phyloP scores from a whole-genome alignment of 2,113 vertebrate species.

The Campylomormyrus tamandua region DNA sequence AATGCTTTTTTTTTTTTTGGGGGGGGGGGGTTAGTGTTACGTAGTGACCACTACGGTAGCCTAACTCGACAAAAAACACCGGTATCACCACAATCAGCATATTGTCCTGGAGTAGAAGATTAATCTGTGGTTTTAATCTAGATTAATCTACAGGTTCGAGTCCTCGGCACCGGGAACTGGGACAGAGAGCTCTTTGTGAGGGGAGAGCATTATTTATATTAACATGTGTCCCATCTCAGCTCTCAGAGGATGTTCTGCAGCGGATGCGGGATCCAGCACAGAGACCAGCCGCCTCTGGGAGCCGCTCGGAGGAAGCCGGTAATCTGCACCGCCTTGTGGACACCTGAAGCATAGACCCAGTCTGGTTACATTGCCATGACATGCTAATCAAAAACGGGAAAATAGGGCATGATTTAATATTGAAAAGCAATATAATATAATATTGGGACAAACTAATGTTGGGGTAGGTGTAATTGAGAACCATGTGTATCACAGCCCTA shows the following conservation, averaged over 20 bases:
- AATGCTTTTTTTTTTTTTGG: too few relatives aligned
- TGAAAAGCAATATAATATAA: not conserved
- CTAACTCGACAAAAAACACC: not conserved
- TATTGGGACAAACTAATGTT: not conserved
- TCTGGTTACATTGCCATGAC: not conserved
- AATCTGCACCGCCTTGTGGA: not conserved
- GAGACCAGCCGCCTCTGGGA: conserved; percentile 33
- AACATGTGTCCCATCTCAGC: conserved; percentile 34
- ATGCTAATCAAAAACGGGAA: not conserved
- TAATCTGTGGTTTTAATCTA: not conserved
- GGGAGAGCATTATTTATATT: not conserved
- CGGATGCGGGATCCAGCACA: conserved; percentile 51
- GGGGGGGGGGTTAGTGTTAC: too few relatives aligned
- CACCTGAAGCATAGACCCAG: not conserved
- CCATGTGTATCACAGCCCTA: not conserved
- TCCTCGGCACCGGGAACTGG: not conserved
- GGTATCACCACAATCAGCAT: not conserved
- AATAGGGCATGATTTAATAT: not conserved
- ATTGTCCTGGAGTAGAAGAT: not conserved
- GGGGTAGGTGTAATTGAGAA: not conserved
- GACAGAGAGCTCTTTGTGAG: not conserved
- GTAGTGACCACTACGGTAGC: too few relatives aligned
- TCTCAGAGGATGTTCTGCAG: conserved; percentile 55
- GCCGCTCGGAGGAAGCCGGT: conserved; percentile 41
- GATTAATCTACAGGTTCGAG: not conserved